Base-by-base conservation (phyloP, 2,888 invertebrate genomes). In the Epinotia demarniana region DNA sequence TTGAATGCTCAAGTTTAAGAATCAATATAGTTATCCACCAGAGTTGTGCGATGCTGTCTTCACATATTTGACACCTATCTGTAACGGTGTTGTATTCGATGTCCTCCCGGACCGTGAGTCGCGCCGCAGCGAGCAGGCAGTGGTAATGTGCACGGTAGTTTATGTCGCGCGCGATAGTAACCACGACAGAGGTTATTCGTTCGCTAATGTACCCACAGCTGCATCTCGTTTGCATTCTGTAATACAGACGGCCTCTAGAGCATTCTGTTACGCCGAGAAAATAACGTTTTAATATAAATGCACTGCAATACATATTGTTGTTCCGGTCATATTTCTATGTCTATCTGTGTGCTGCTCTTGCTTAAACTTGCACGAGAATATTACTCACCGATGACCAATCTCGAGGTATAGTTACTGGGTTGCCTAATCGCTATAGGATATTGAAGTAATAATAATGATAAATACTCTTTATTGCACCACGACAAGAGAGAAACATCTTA, bases 111-210 rank as follows among this genome's bases (percentile, higher is more conserved):
- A 2, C 82, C 23, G 81, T 92, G 85, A 87, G 92, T 90, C 72
- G 62, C 46, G 9, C 12, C 13, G 70, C 70, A 72, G 66, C 49
- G 60, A 66, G 73, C 70, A 70, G 73, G 5, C 46, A 75, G 78
- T 83, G 86, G 91, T 93, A 93, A 93, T 93, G 93, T 92, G 86
- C 86, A 80, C 83, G 80, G 89, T 93, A 92, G 92, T 94, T 94
- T 93, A 93, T 94, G 93, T 90, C 83, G 82, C 83, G 82, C 81
- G 91, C 89, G 93, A 94, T 94, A 94, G 92, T 89, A 89, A 88
- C 86, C 82, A 81, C 89, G 87, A 86, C 89, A 87, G 90, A 91
- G 93, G 93, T 92, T 93, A 92, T 92, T 92, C 93, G 92, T 93
- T 92, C 86, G 86, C 92, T 93, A 94, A 94, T 94, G 93, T 93